Percentiles rank a stretch among this genome's conserved stretches.
phyloP scores from a whole-genome alignment of 2,888 invertebrate genomes.

The Platycheirus rosarum region DNA sequence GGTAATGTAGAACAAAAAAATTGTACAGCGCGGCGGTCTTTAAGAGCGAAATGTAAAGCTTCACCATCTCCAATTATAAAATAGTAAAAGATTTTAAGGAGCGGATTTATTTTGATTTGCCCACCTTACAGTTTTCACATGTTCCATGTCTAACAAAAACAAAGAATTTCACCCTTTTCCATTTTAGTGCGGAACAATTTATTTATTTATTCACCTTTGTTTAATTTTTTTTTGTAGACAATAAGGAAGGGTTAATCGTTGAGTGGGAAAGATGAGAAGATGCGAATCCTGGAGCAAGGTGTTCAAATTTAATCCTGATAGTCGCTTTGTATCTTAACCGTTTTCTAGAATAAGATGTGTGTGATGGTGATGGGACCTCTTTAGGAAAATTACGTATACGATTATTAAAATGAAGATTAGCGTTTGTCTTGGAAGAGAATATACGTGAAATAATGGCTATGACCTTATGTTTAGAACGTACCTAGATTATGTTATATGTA shows the following conservation, averaged over 20 bases:
- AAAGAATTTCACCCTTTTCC: neutral
- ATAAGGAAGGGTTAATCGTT: constrained; percentile 60
- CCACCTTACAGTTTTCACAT: constrained; percentile 17
- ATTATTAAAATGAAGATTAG: constrained; percentile 42
- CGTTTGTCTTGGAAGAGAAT: constrained; percentile 12
- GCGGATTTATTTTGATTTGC: constrained; percentile 33
- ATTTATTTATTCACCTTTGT: constrained; percentile 37
- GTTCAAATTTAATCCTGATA: constrained; percentile 54
- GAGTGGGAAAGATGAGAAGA: neutral
- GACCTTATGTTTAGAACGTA: no score
- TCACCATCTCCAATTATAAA: constrained; percentile 43
- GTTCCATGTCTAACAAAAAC: constrained; percentile 27
- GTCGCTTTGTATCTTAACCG: constrained; percentile 7
- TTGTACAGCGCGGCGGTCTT: no score
- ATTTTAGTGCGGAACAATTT: constrained; percentile 34
- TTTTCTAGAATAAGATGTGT: neutral
- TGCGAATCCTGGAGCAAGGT: constrained; percentile 1
- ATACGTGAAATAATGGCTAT: constrained; percentile 2
- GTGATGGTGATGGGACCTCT: neutral
- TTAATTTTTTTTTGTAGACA: neutral
- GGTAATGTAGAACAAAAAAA: no score
- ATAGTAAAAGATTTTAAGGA: neutral
- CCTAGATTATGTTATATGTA: no score
- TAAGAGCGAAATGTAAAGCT: neutral
- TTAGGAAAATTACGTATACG: constrained; percentile 20